A percentile compares a stretch with the other conserved stretches of the same genome.
phyloP scores from a whole-genome alignment of 2,888 invertebrate genomes.

The Barypeithes pellucidus region DNA sequence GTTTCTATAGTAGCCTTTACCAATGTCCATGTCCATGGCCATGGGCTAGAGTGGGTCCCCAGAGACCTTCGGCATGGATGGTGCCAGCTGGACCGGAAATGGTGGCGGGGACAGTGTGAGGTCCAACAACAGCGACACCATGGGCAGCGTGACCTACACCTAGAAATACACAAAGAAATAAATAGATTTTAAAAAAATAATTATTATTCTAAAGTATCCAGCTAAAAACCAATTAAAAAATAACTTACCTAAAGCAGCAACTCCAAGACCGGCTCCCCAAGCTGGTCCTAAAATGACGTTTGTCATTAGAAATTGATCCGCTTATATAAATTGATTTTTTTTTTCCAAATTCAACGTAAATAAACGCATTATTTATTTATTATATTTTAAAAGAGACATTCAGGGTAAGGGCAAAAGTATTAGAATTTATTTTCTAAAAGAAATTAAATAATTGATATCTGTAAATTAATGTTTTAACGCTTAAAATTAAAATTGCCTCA shows the following conservation, averaged over 20 bases:
- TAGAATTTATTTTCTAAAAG: no score
- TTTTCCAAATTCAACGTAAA: no score
- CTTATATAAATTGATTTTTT: no score
- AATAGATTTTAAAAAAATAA: conserved; percentile 1
- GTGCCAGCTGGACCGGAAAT: conserved; percentile 62
- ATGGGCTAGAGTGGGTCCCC: conserved; percentile 62
- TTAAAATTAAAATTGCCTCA: not conserved
- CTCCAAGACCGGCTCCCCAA: conserved; percentile 32
- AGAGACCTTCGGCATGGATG: conserved; percentile 66
- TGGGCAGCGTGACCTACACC: conserved; percentile 29
- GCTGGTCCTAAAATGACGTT: conserved; percentile 41
- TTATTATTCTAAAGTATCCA: not conserved
- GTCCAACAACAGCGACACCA: conserved; percentile 59
- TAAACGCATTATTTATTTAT: no score
- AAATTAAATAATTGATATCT: no score
- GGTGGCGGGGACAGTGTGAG: conserved; percentile 60
- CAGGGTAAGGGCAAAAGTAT: no score
- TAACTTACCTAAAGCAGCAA: conserved; percentile 14
- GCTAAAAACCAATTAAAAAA: not conserved
- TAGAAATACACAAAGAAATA: not conserved
- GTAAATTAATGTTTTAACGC: not conserved
- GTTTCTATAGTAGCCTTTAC: conserved; percentile 17
- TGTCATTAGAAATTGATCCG: no score
- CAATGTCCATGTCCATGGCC: conserved; percentile 54
- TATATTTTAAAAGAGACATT: no score